Percentiles rank a stretch among this genome's conserved stretches.
Conservation (phyloP, 2,113 vertebrate genomes). For the Tyto alba region DNA sequence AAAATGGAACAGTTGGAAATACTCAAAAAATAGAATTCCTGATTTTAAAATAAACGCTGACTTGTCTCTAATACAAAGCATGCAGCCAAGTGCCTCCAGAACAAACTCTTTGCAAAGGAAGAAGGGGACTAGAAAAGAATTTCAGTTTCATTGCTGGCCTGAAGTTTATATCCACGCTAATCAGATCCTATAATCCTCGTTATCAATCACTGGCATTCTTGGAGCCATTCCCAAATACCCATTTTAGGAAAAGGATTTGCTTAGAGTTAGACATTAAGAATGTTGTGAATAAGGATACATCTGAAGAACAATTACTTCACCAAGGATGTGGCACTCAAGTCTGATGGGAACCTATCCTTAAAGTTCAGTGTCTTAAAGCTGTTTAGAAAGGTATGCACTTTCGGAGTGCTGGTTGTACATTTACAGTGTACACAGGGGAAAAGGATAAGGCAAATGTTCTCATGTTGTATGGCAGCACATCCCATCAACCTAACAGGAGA, state of each 20-base stretch:
- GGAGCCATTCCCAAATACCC: conserved; percentile 21
- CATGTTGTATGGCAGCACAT: not conserved
- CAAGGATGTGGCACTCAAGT: not conserved
- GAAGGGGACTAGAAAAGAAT: conserved; percentile 32
- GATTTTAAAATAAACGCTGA: conserved; percentile 50
- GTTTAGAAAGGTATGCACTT: not conserved
- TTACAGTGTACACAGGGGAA: not conserved
- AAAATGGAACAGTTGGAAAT: conserved; percentile 8
- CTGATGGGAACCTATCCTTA: not conserved
- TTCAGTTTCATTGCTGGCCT: not conserved
- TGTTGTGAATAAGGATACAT: not conserved
- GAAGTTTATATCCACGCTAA: conserved; percentile 34
- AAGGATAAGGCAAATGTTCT: not conserved
- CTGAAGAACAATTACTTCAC: not conserved
- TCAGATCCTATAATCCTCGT: not conserved
- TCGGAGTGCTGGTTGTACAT: not conserved
- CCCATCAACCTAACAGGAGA: not conserved
- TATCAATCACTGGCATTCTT: conserved; percentile 51
- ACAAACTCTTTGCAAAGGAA: conserved; percentile 43
- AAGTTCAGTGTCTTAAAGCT: not conserved
- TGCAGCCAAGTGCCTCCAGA: conserved; percentile 13
- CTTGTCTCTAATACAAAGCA: not conserved
- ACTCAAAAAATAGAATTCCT: conserved; percentile 27
- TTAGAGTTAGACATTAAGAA: conserved; percentile 1
- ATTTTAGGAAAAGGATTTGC: conserved; percentile 42